These are phyloP conservation scores for Acropora tenuis DNA, from an alignment of 64 coral and sea anemone species.

Conservation along the genomic window DNA sequence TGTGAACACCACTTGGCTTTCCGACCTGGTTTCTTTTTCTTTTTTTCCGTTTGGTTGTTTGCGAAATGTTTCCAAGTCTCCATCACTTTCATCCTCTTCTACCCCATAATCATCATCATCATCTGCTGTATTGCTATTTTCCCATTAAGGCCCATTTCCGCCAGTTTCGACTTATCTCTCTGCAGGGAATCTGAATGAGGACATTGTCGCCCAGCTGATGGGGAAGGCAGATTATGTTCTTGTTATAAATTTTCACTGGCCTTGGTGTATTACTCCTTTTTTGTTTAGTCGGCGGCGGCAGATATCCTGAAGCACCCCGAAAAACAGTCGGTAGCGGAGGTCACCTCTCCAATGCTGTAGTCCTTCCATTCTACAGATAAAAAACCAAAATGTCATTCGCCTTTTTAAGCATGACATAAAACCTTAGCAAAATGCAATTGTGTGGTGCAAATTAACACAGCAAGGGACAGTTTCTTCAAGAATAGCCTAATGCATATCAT, in stretches of 20 bases:
- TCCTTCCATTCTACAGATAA: too few species aligned
- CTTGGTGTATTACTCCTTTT: not conserved
- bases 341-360: too few species aligned
- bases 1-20: conserved; percentile 45
- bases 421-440: too few species aligned
- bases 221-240: conserved; percentile 4
- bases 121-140: not conserved
- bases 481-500: too few species aligned
- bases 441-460: too few species aligned
- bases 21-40: conserved; percentile 36
- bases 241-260: conserved; percentile 1
- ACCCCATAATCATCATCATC: not conserved
- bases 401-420: too few species aligned
- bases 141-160: not conserved
- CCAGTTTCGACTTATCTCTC: not conserved
- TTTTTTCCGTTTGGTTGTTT: conserved; percentile 18
- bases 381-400: too few species aligned
- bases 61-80: conserved; percentile 28
- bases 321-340: not conserved
- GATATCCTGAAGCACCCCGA: not conserved
- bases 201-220: conserved; percentile 1
- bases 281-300: not conserved
- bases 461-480: too few species aligned
- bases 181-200: not conserved
- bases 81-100: conserved; percentile 37